A percentile compares a stretch with the other conserved stretches of the same genome.
phyloP scores from a whole-genome alignment of 1,140 invertebrate genomes.

The Aphis craccivora region DNA sequence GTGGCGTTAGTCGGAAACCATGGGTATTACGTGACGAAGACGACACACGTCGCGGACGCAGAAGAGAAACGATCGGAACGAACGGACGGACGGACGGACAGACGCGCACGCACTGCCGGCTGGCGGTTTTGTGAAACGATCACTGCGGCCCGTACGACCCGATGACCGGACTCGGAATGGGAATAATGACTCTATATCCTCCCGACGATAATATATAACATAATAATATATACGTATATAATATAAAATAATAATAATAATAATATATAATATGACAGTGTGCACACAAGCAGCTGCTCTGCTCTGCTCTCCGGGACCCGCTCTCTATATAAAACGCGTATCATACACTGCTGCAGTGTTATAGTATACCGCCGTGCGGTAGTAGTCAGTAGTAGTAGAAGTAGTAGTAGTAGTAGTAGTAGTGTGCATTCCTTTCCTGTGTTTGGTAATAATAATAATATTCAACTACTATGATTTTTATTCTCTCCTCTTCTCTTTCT shows the following conservation, averaged over 20 bases:
- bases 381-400: background rate
- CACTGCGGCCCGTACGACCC: conserved; percentile 54
- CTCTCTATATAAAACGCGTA: conserved; percentile 29
- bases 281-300: conserved; percentile 52
- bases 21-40: background rate
- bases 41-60: background rate
- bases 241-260: background rate
- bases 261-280: conserved; percentile 58
- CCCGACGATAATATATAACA: conserved; percentile 50
- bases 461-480: conserved; percentile 34
- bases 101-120: conserved; percentile 27
- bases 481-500: background rate
- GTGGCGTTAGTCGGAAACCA: background rate
- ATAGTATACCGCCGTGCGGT: background rate
- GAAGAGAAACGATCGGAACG: background rate
- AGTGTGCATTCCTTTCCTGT: conserved; percentile 51
- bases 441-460: conserved; percentile 44
- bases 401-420: background rate
- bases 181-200: conserved; percentile 58
- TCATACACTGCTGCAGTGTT: background rate
- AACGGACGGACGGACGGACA: conserved; percentile 1
- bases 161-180: conserved; percentile 58
- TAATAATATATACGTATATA: background rate
- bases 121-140: conserved; percentile 56
- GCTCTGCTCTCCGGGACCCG: conserved; percentile 1